Evolutionary conservation across 1,140 invertebrate species (phyloP), one percentile per base, ranked within the genome.

Genomic region (Drosophila ogumai): DNA sequence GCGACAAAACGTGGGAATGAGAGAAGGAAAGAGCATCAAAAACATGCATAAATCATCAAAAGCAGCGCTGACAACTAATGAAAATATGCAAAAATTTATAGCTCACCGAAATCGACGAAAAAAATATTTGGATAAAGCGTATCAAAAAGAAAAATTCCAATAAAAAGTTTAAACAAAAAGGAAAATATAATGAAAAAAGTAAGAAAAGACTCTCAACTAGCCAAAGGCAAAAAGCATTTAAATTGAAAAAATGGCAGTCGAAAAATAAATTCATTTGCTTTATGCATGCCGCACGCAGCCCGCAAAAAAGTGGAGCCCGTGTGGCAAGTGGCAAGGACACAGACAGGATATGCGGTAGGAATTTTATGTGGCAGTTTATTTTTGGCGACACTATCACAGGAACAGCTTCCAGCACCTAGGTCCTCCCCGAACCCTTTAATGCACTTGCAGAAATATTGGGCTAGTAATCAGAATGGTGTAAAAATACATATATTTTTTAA

Each of bases 1-100:
- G 49, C 49, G 41, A 43, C 32, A 25, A 15, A 15, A 6, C 8
- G 8, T 25, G 52, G 22, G 50, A 54, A 54, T 36, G 50, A 22
- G 60, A 50, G 34, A 57, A 36, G 10, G 49, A 68, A 43, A 36
- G 75, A 77, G 74, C 80, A 78, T 80, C 77, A 85, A 90, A 88
- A 90, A 90, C 85, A 88, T 88, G 81, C 85, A 88, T 88, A 88
- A 88, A 88, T 88, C 85, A 88, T 88, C 81, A 88, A 90, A 88
- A 85, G 85, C 84, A 90, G 52, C 63, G 75, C 85, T 90, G 85
- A 88, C 85, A 88, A 88, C 85, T 90, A 90, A 88, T 88, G 85
- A 88, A 88, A 88, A 90, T 88, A 90, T 87, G 85, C 77, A 88
- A 75, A 88, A 88, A 88, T 90, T 90, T 88, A 88, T 88, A 63